Percentiles rank a stretch among this genome's conserved stretches.
phyloP scores from a whole-genome alignment of 2,888 invertebrate genomes.

The Macropis europaea region DNA sequence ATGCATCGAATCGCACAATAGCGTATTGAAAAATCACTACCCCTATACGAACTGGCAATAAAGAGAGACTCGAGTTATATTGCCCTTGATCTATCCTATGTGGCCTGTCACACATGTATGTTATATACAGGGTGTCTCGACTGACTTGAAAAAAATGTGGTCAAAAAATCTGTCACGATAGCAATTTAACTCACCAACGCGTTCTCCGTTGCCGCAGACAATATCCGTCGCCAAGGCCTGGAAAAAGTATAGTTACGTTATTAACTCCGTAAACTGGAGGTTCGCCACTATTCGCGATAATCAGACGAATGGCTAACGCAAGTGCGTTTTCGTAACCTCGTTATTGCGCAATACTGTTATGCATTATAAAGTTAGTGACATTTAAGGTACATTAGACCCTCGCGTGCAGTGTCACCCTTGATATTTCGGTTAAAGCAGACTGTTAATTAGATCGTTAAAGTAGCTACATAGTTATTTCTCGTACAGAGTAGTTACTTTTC shows the following conservation, averaged over 20 bases:
- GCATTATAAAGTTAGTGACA: background rate
- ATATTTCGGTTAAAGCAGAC: background rate
- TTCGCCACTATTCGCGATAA: background rate
- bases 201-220: slow-evolving; percentile 66
- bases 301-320: background rate
- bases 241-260: slow-evolving; percentile 51
- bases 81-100: no score
- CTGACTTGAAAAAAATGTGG: background rate
- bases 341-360: background rate
- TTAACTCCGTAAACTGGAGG: background rate
- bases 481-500: background rate
- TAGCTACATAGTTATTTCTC: background rate
- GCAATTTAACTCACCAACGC: slow-evolving; percentile 65
- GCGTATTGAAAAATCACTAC: background rate
- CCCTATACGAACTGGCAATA: background rate
- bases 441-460: background rate
- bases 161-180: background rate
- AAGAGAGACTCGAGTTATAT: background rate
- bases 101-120: background rate
- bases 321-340: background rate
- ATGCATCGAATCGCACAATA: background rate
- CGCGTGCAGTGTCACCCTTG: background rate
- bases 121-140: background rate
- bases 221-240: slow-evolving; percentile 68
- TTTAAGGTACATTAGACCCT: background rate